phyloP scores from a whole-genome alignment of 1,140 invertebrate genomes.

The Calliopsis andreniformis region DNA sequence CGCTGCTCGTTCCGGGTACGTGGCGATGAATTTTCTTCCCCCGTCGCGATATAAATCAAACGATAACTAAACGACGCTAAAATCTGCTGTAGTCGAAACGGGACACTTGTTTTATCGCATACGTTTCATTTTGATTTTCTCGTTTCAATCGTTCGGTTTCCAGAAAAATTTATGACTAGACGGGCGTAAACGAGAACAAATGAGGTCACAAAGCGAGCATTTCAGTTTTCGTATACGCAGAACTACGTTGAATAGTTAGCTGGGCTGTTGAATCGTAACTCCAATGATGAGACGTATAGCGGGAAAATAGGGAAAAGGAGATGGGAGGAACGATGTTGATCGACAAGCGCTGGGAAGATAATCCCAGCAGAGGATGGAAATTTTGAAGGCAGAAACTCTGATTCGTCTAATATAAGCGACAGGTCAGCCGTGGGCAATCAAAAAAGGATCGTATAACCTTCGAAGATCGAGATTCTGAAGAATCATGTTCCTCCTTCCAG shows the following conservation, averaged over 20 bases:
- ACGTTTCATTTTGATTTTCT: constrained; percentile 40
- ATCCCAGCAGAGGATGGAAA: constrained; percentile 31
- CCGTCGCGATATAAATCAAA: not conserved
- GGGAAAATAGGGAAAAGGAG: constrained; percentile 4
- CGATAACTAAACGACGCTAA: not conserved
- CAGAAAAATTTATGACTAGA: constrained; percentile 33
- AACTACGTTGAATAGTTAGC: not conserved
- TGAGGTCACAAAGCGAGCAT: constrained; percentile 39
- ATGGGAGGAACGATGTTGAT: not conserved
- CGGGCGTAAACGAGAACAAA: constrained; percentile 50
- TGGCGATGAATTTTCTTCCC: constrained; percentile 11
- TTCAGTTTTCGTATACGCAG: constrained; percentile 40
- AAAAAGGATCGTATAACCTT: constrained; percentile 71
- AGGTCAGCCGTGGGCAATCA: constrained; percentile 64
- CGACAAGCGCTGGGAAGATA: constrained; percentile 6
- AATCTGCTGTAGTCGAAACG: not conserved
- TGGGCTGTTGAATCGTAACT: constrained; percentile 15
- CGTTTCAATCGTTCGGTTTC: constrained; percentile 37
- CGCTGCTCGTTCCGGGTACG: not conserved
- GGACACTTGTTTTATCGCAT: not conserved
- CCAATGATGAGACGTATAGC: constrained; percentile 12
- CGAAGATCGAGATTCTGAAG: constrained; percentile 31
- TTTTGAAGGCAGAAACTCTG: constrained; percentile 19
- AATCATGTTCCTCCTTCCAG: constrained; percentile 46
- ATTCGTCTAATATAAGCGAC: constrained; percentile 44